Evolutionary conservation across 1,140 invertebrate species (phyloP).

Genomic region (Magallana angulata): DNA sequence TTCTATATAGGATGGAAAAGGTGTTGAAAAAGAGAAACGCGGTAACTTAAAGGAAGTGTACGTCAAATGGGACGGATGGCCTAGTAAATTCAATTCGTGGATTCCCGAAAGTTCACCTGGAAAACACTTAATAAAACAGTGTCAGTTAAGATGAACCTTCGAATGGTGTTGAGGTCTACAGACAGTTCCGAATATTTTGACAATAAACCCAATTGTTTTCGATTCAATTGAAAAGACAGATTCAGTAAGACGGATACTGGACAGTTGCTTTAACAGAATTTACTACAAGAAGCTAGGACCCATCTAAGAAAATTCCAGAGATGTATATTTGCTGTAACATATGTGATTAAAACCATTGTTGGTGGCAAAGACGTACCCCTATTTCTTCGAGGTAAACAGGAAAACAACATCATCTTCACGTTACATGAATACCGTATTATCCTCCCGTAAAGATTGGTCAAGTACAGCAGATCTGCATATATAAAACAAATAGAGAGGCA

Average conservation of each 20-base stretch:
- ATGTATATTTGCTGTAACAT: constrained; percentile 22
- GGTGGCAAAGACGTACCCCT: constrained; percentile 28
- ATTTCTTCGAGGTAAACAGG: constrained; percentile 23
- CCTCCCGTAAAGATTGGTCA: constrained; percentile 28
- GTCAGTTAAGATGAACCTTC: constrained; percentile 36
- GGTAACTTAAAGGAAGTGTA: constrained; percentile 38
- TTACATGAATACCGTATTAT: constrained; percentile 50
- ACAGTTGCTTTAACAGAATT: constrained; percentile 35
- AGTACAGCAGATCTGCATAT: constrained; percentile 43
- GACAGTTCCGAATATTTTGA: constrained; percentile 42
- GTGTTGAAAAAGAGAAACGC: constrained; percentile 28
- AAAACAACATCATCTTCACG: constrained; percentile 35
- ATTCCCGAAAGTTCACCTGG: constrained; percentile 29
- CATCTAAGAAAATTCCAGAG: background rate
- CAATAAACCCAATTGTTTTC: constrained; percentile 38
- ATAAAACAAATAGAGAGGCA: constrained; percentile 44
- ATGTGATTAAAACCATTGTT: constrained; percentile 32
- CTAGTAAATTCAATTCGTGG: constrained; percentile 58
- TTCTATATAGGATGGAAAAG: constrained; percentile 35
- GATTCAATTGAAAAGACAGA: constrained; percentile 37
- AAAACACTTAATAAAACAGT: background rate
- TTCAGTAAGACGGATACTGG: constrained; percentile 37
- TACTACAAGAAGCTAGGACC: constrained; percentile 7
- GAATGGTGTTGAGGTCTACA: constrained; percentile 41
- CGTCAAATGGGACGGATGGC: constrained; percentile 52